These are phyloP conservation scores for Chaenocephalus aceratus DNA, from an alignment of 2,113 vertebrate species.

Conservation along the genomic window DNA sequence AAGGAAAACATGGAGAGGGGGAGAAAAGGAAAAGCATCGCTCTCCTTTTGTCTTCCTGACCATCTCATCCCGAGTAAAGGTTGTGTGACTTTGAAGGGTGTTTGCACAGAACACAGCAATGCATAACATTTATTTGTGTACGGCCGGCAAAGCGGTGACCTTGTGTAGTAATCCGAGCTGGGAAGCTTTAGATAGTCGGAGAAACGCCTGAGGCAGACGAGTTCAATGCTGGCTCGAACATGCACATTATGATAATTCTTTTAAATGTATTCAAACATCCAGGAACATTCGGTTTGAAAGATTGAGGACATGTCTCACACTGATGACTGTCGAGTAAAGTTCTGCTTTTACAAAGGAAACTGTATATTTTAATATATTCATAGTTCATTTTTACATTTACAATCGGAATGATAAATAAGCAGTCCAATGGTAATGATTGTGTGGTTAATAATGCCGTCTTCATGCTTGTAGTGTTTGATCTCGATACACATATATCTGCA, in stretches of 20 bases:
- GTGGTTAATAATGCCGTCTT: neutral
- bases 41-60: slow-evolving; percentile 49
- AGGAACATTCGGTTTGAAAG: neutral
- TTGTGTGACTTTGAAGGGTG: slow-evolving; percentile 43
- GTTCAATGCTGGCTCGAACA: slow-evolving; percentile 21
- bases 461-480: too few relatives aligned
- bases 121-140: slow-evolving; percentile 31
- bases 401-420: too few relatives aligned
- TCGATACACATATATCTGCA: too few relatives aligned
- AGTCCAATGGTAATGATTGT: too few relatives aligned
- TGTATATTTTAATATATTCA: neutral
- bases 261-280: slow-evolving; percentile 9
- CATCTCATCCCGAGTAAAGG: slow-evolving; percentile 16
- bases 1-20: slow-evolving; percentile 46
- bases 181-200: slow-evolving; percentile 34
- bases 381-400: neutral
- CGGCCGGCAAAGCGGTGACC: slow-evolving; percentile 16
- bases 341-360: slow-evolving; percentile 9
- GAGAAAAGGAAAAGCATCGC: slow-evolving; percentile 8
- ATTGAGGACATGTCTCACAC: neutral
- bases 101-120: slow-evolving; percentile 22
- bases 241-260: slow-evolving; percentile 24
- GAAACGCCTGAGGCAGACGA: slow-evolving; percentile 7
- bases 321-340: neutral
- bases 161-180: slow-evolving; percentile 33